Evolutionary conservation across 2,797 vertebrate genomes (phyloP).

Genomic region (Ptychobarbus kaznakovi): DNA sequence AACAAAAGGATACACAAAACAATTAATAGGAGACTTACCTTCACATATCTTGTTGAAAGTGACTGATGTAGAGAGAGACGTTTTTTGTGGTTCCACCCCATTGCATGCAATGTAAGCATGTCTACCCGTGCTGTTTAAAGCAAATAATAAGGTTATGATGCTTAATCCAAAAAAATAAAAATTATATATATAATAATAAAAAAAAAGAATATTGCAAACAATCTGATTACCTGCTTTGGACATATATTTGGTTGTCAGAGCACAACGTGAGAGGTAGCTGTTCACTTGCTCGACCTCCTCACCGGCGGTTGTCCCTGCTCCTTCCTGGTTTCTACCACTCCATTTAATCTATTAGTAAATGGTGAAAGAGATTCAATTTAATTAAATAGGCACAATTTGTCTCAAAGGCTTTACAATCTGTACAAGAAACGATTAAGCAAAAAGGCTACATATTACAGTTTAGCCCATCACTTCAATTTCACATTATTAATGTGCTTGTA

Average conservation of each 20-base stretch:
- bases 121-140: constrained; percentile 36
- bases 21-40: constrained; percentile 3
- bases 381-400: not conserved
- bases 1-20: not conserved
- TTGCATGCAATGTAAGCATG: constrained; percentile 43
- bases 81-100: constrained; percentile 46
- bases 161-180: no score
- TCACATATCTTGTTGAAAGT: constrained; percentile 17
- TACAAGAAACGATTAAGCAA: not conserved
- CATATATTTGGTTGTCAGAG: constrained; percentile 42
- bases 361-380: not conserved
- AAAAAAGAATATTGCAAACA: constrained; percentile 22
- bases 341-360: constrained; percentile 32
- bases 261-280: constrained; percentile 43
- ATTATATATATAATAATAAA: not conserved
- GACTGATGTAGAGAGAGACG: constrained; percentile 5
- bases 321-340: constrained; percentile 43
- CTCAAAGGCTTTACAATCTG: constrained; percentile 13
- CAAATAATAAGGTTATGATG: constrained; percentile 14
- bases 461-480: constrained; percentile 16
- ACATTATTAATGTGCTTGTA: constrained; percentile 2
- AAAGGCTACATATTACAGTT: not conserved
- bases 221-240: constrained; percentile 22
- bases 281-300: constrained; percentile 44
- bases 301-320: constrained; percentile 12